These are phyloP conservation scores for Drosophila malerkotliana DNA, from an alignment of 1,140 invertebrate genomes.

Conservation along the genomic window DNA sequence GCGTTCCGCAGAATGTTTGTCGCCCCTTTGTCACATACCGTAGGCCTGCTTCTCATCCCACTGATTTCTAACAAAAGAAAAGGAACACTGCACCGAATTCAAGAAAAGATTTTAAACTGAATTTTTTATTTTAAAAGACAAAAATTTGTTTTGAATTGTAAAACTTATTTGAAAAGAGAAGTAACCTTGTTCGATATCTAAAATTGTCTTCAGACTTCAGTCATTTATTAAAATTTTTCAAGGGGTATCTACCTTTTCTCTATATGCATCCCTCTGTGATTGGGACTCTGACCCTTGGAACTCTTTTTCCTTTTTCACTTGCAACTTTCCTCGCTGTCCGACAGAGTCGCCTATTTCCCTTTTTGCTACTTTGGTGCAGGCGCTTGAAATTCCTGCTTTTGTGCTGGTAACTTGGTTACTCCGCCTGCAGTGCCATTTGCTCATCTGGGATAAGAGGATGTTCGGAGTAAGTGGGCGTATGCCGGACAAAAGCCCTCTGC, in stretches of 20 bases:
- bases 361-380: constrained; percentile 15
- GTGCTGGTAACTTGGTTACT: constrained; percentile 22
- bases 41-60: background rate
- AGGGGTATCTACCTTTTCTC: background rate
- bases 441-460: constrained; percentile 33
- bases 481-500: constrained; percentile 11
- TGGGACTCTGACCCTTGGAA: background rate
- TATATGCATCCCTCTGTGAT: background rate
- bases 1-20: constrained; percentile 2
- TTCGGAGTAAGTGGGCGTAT: constrained; percentile 14
- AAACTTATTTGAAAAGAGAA: no score
- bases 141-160: no score
- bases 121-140: no score
- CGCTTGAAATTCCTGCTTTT: constrained; percentile 31
- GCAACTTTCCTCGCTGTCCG: background rate
- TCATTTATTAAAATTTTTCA: background rate
- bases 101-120: background rate
- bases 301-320: constrained; percentile 13
- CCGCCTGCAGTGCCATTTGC: constrained; percentile 35
- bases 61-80: background rate
- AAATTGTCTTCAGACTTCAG: no score
- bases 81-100: background rate
- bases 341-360: constrained; percentile 27
- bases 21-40: constrained; percentile 1
- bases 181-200: no score